These are phyloP conservation scores for Oryctes rhinoceros DNA, from an alignment of 1,140 invertebrate genomes.

Conservation along the genomic window DNA sequence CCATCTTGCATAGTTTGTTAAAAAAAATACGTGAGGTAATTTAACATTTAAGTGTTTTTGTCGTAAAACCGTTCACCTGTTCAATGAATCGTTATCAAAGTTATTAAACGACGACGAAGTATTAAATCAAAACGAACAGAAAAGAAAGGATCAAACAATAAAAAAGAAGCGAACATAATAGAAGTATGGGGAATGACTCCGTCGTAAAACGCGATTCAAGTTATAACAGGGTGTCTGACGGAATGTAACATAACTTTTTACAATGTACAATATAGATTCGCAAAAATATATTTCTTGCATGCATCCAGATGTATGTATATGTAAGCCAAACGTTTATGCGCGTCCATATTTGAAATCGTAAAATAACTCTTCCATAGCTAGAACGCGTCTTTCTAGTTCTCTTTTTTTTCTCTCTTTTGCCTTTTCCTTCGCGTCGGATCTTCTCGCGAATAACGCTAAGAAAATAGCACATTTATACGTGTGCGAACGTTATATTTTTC, in stretches of 20 bases:
- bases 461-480: slow-evolving; percentile 15
- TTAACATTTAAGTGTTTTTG: neutral
- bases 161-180: slow-evolving; percentile 33
- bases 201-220: slow-evolving; percentile 49
- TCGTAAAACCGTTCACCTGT: neutral
- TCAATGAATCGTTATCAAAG: neutral
- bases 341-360: slow-evolving; percentile 52
- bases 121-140: slow-evolving; percentile 22
- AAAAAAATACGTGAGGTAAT: too few species aligned
- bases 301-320: slow-evolving; percentile 45
- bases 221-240: slow-evolving; percentile 49
- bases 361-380: slow-evolving; percentile 45
- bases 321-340: slow-evolving; percentile 53
- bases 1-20: too few species aligned
- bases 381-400: neutral
- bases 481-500: neutral
- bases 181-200: slow-evolving; percentile 9
- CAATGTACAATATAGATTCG: slow-evolving; percentile 51
- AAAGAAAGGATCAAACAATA: neutral
- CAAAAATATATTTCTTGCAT: slow-evolving; percentile 24
- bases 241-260: slow-evolving; percentile 46
- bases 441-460: neutral
- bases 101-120: neutral
- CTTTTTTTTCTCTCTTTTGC: neutral
- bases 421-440: neutral